Base-by-base conservation (phyloP, 2,888 invertebrate species). In the Zelleria hepariella region DNA sequence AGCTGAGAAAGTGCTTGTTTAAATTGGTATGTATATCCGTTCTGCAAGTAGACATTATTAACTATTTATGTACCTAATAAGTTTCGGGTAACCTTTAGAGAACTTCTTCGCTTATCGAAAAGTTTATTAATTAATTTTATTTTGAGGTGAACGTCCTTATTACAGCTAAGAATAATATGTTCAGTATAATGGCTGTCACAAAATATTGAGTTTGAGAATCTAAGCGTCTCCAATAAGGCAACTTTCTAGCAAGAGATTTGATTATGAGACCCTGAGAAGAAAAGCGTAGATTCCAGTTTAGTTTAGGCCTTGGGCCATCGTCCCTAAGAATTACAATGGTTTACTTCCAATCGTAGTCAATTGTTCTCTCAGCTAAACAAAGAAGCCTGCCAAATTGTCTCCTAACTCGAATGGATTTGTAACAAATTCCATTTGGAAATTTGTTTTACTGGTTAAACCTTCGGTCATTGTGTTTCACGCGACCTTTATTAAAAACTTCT, bases 391-490 rank as follows among this genome's bases (percentile, higher is more conserved):
- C n/a, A 27, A 56, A 56, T n/a, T 56, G 55, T 56, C 20, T 26
- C 5, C 21, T 21, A 56, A 56, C 55, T 56, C 18, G 42, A 23
- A 10, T 7, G 48, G 51, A 56, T 52, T 56, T 54, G 48, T 58
- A 48, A 49, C 47, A 54, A 58, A 60, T 58, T 27, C 55, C 25
- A 32, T 60, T 56, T 42, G 55, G 49, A 18, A 53, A 54, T 47
- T 49, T 60, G 57, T 60, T 24, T 24, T 53, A 53, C 32, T 15
- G 42, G 32, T 54, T 58, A 57, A 60, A 52, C 57, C 18, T 42
- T 52, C 52, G 23, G 24, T 55, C 49, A 55, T 60, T 58, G 55
- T 60, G 48, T 32, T n/a, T n/a, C n/a, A 27, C 42, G 6, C 47
- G 32, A 15, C 15, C 32, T n/a, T n/a, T 42, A 42, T 42, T 42